Base-by-base conservation (phyloP, 2,113 vertebrate species). In the Otocyon megalotis region DNA sequence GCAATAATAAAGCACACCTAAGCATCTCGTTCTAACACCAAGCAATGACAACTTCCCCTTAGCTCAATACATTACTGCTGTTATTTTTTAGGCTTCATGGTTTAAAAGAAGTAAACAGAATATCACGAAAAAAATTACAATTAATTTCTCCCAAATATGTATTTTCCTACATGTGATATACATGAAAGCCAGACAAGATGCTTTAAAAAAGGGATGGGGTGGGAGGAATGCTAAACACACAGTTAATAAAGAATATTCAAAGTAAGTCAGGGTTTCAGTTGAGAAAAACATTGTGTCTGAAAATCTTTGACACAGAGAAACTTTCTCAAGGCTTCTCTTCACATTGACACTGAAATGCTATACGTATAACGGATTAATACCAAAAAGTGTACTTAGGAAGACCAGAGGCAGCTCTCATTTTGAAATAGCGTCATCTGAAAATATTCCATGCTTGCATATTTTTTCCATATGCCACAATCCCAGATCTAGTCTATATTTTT, bases 381-480 rank as follows among this genome's bases (percentile, higher is more conserved):
- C 20, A 19, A 94, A 96, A 97, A 67, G 16, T 53, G 4, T 35
- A 63, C 65, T 93, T 93, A 80, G 35, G 77, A 86, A 93, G 82
- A 90, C 77, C 72, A 96, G 84, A 96, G 60, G 82, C 67, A 85
- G n/a, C 77, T 88, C 85, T 94, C 84, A 74, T 82, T 86, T 90
- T 89, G 35, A 95, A 96, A 94, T 53, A 80, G 30, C 56, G 20
- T 67, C 77, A 50, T 87, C 90, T 94, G 85, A 96, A 90, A 98
- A 88, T 48, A 91, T 65, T 93, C 95, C 93, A 94, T 58, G 58
- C 95, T 96, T 95, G 87, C 96, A 94, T 97, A 96, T 97, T 96
- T 97, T 96, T 98, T 65, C 96, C 77, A 90, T 72, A 74, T 50
- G 62, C 92, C 69, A 77, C 43, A 93, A 53, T 97, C 81, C 72